Evolutionary conservation across 2,113 vertebrate genomes (phyloP).

Genomic region (Australoheros scitulus): DNA sequence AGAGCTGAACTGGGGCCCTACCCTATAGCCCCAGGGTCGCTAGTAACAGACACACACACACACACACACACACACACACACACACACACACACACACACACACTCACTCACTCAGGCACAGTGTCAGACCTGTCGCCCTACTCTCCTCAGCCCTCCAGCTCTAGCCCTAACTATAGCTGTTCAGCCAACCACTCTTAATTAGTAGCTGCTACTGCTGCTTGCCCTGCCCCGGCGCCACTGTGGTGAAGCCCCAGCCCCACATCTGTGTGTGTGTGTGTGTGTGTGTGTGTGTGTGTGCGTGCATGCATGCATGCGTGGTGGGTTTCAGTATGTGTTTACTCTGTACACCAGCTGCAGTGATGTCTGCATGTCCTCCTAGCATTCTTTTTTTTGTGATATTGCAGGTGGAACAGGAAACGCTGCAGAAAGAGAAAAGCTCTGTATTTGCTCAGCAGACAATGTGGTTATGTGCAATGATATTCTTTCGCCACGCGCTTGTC

Average conservation of each 20-base stretch:
- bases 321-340: conserved; percentile 47
- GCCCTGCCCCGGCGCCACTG: conserved; percentile 73
- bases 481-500: background rate
- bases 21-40: conserved; percentile 52
- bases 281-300: conserved; percentile 21
- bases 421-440: background rate
- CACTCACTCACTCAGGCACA: conserved; percentile 34
- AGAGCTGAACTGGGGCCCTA: conserved; percentile 62
- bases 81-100: conserved; percentile 19
- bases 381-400: background rate
- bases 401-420: conserved; percentile 33
- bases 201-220: conserved; percentile 72
- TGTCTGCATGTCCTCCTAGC: background rate
- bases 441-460: conserved; percentile 2
- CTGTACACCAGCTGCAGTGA: conserved; percentile 21
- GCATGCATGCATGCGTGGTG: too few species aligned
- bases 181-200: conserved; percentile 75
- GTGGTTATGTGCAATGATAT: conserved; percentile 15
- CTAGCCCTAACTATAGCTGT: conserved; percentile 63
- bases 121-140: conserved; percentile 71
- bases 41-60: conserved; percentile 27
- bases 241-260: conserved; percentile 69
- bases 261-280: conserved; percentile 39
- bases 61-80: background rate
- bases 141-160: conserved; percentile 68